Base-by-base conservation (phyloP, 2,113 vertebrate genomes). In the Larimichthys crocea region DNA sequence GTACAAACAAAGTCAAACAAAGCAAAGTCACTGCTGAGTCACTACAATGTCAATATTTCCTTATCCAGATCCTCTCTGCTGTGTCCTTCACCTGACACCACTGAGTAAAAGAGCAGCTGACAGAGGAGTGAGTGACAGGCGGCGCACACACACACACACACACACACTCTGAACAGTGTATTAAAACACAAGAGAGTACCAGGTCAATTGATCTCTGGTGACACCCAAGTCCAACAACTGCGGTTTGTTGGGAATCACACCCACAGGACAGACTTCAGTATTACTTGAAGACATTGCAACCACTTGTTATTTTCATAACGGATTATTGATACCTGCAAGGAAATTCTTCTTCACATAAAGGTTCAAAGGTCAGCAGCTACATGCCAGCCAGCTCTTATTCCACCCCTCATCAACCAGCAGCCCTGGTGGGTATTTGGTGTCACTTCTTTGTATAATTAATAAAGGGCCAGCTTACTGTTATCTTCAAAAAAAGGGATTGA, bases 11-110 rank as follows among this genome's bases (percentile, higher is more conserved):
- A 71, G 74, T 72, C 61, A 56, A 53, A 82, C 48, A 76, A 84
- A 56, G 62, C 79, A 82, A 80, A 79, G 76, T 83, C 86, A 78
- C 16, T 3, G 10, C 26, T 76, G 19, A 49, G 78, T 63, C 20
- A 0, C 52, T 10, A 20, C 72, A 90, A 87, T 71, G 83, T 81
- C 83, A 86, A 79, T 70, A 72, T 59, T 77, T 80, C 14, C 68
- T 50, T 48, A 17, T 57, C 10, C 20, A 59, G 46, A 57, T 49
- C 20, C 11, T 26, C 55, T 79, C 29, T 22, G 4, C 62, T 35
- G 60, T 29, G 85, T 65, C 87, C 75, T 88, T 82, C 80, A 79
- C 29, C 24, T 40, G 50, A 82, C 53, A 48, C 24, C 26, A n/a
- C 19, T 2, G 17, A 74, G 60, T 22, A 17, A 52, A n/a, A 40